Evolutionary conservation across 2,797 vertebrate species (phyloP), one percentile per base, ranked within the genome.

Genomic region (Ptychobarbus kaznakovi): DNA sequence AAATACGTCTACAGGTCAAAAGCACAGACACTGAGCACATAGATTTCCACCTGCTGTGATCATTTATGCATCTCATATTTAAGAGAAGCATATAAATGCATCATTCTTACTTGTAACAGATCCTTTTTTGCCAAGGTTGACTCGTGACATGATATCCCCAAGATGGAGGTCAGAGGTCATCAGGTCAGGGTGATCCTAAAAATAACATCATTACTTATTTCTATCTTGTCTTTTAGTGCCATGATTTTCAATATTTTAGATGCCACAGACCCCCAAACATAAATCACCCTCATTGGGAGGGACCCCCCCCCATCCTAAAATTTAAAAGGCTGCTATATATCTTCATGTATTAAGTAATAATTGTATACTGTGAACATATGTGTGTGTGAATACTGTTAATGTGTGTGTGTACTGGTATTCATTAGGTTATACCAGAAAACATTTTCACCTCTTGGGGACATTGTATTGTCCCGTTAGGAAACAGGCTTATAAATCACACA

Each of bases 161-260:
- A 99, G 95, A 75, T 97, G 97, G 86, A 99, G 88, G 51, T 99
- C 97, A 13, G 96, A 96, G 0, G 96, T 99, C 91, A 97, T 93
- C 65, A 99, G 93, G 87, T 99, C 98, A 12, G 98, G 98, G 89
- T 98, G 97, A 89, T 98, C 97, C 98, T 99, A 86, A 7, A 74
- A 63, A 63, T 65, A 2, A 79, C 6, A 72, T 28, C 12, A 56
- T n/a, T 38, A 3, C 53, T 61, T n/a, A 61, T 61, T 18, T n/a
- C 0, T 18, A 44, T 44, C 7, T n/a, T 38, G 11, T 56, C 32
- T 38, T 56, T 13, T 4, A 76, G 74, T 76, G 18, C 28, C 32
- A 75, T 0, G 6, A 38, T 15, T 77, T 77, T 77, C 35, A 11
- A 18, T 15, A 12, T 42, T 38, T 38, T 22, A 38, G 10, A 75